These are phyloP conservation scores for Pinctada fucata DNA, from an alignment of 2,888 invertebrate genomes.

Conservation along the genomic window DNA sequence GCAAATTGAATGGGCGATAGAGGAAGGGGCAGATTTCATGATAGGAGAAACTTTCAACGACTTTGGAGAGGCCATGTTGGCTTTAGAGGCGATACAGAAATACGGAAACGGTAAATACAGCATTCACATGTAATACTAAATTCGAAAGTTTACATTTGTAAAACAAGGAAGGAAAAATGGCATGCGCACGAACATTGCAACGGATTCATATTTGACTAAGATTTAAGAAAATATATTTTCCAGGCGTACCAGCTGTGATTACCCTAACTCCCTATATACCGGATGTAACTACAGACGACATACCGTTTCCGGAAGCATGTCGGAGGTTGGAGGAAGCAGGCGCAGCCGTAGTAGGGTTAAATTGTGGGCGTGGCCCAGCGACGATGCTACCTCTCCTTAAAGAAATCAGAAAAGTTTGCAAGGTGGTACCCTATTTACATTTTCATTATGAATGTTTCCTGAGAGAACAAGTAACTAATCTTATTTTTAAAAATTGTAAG, in stretches of 20 bases:
- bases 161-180: too few species aligned
- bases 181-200: too few species aligned
- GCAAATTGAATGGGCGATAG: constrained; percentile 72
- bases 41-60: constrained; percentile 71
- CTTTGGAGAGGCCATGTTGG: constrained; percentile 69
- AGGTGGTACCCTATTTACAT: constrained; percentile 46
- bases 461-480: too few species aligned
- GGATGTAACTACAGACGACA: constrained; percentile 61
- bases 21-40: constrained; percentile 71
- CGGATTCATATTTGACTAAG: not conserved
- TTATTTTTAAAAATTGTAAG: too few species aligned
- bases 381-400: constrained; percentile 66
- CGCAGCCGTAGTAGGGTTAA: constrained; percentile 71
- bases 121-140: too few species aligned
- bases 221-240: not conserved
- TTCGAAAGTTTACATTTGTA: too few species aligned
- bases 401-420: constrained; percentile 62
- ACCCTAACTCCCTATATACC: constrained; percentile 56
- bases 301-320: constrained; percentile 63
- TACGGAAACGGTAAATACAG: constrained; percentile 64
- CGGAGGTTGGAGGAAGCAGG: constrained; percentile 66
- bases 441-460: too few species aligned
- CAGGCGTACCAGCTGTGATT: constrained; percentile 70
- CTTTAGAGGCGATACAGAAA: constrained; percentile 66
- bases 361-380: constrained; percentile 68